phyloP scores from a whole-genome alignment of 2,888 invertebrate species.

The Liodrosophila aerea region DNA sequence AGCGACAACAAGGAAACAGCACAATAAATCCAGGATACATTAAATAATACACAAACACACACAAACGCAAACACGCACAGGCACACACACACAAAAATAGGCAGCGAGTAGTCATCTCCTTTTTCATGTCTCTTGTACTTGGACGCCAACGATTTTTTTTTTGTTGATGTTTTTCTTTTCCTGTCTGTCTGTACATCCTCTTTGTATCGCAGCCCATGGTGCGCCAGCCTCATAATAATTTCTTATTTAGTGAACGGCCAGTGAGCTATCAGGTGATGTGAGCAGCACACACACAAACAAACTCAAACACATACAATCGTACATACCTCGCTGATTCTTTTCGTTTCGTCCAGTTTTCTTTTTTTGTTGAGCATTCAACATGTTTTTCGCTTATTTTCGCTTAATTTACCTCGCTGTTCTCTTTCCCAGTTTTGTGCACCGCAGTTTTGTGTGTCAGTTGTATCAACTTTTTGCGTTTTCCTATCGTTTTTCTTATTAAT shows the following conservation, averaged over 20 bases:
- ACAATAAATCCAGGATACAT: slow-evolving; percentile 79
- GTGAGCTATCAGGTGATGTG: slow-evolving; percentile 38
- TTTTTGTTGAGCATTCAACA: slow-evolving; percentile 20
- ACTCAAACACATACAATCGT: slow-evolving; percentile 5
- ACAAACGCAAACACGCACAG: slow-evolving; percentile 10
- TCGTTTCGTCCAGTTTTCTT: neutral
- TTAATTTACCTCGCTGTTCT: slow-evolving; percentile 35
- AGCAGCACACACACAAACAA: slow-evolving; percentile 15
- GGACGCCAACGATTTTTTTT: slow-evolving; percentile 44
- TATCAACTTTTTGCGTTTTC: slow-evolving; percentile 49
- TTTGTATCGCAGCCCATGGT: slow-evolving; percentile 43
- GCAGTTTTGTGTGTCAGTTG: slow-evolving; percentile 62
- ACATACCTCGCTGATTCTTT: neutral
- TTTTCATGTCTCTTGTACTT: slow-evolving; percentile 72
- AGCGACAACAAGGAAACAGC: slow-evolving; percentile 63
- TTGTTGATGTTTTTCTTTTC: slow-evolving; percentile 23
- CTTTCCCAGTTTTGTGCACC: slow-evolving; percentile 7
- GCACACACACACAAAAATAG: slow-evolving; percentile 27
- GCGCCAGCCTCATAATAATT: slow-evolving; percentile 71
- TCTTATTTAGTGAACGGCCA: slow-evolving; percentile 66
- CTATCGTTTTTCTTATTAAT: slow-evolving; percentile 5
- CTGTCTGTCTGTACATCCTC: slow-evolving; percentile 42
- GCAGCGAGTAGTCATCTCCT: slow-evolving; percentile 72
- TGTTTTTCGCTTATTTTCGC: slow-evolving; percentile 57
- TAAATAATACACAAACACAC: slow-evolving; percentile 66